These are phyloP conservation scores for Zaprionus obscuricornis DNA, from an alignment of 2,888 invertebrate species.

Conservation along the genomic window DNA sequence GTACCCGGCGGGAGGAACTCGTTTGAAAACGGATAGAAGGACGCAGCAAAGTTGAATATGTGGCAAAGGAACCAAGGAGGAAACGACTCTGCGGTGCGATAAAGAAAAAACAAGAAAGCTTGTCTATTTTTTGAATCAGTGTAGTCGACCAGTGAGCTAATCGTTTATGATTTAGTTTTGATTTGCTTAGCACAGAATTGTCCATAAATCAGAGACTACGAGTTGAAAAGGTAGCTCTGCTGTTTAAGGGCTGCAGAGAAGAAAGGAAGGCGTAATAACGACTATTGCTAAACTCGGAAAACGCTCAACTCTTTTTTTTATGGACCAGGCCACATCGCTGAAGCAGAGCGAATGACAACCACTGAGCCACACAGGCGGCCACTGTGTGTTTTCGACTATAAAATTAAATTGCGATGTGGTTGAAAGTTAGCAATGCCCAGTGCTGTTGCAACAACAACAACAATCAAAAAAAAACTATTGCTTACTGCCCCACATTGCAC, in stretches of 20 bases:
- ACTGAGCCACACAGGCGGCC: conserved; percentile 62
- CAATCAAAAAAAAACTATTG: conserved; percentile 49
- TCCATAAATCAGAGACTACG: conserved; percentile 43
- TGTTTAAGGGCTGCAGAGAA: not conserved
- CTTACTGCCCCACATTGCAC: conserved; percentile 74
- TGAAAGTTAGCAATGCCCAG: conserved; percentile 72
- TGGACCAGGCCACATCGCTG: conserved; percentile 25
- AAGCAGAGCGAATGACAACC: conserved; percentile 21
- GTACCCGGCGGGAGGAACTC: conserved; percentile 18
- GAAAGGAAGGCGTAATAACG: conserved; percentile 1
- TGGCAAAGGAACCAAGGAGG: no score
- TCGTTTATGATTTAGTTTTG: conserved; percentile 76
- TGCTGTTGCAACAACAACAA: conserved; percentile 31
- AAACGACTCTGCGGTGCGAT: conserved; percentile 1
- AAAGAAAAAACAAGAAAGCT: no score
- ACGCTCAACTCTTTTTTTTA: conserved; percentile 37
- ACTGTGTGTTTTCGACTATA: conserved; percentile 77
- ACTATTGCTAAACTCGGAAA: conserved; percentile 23
- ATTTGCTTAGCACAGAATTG: conserved; percentile 59
- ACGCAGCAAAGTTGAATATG: not conserved
- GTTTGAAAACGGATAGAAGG: not conserved
- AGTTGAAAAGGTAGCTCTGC: not conserved
- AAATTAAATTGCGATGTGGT: conserved; percentile 78
- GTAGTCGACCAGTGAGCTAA: conserved; percentile 64
- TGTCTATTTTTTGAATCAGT: conserved; percentile 68